Conservation (phyloP, 1,140 invertebrate species). For the Trichomalopsis sarcophagae region DNA sequence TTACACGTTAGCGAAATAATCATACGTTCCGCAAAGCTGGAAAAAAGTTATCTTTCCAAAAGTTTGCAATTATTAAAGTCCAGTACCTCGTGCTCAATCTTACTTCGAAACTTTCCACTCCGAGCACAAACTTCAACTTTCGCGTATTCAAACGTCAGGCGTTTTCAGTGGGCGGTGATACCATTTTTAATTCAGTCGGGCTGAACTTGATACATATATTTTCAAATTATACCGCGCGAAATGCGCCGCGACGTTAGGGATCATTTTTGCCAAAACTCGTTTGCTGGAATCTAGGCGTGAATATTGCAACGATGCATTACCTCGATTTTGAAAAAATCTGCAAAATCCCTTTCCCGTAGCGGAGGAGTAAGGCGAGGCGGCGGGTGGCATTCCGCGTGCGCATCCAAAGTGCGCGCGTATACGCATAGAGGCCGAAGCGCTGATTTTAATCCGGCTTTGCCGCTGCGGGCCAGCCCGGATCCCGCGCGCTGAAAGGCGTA, state of each 20-base stretch:
- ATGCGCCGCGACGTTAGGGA: no score
- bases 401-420: neutral
- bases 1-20: conserved; percentile 24
- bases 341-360: no score
- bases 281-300: neutral
- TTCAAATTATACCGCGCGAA: neutral
- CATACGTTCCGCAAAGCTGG: conserved; percentile 1
- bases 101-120: conserved; percentile 42
- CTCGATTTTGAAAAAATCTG: neutral
- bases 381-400: conserved; percentile 34
- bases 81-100: conserved; percentile 42
- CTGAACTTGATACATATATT: neutral
- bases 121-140: conserved; percentile 37
- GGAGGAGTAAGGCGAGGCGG: neutral
- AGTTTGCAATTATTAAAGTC: conserved; percentile 46
- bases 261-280: neutral
- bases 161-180: neutral
- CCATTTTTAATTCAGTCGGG: neutral
- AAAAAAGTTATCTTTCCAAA: conserved; percentile 40
- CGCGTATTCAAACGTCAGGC: conserved; percentile 20
- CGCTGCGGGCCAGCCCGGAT: conserved; percentile 33
- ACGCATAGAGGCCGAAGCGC: conserved; percentile 51
- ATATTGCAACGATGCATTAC: neutral
- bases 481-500: conserved; percentile 58
- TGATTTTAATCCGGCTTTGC: conserved; percentile 64